Base-by-base conservation (phyloP, 2,797 vertebrate genomes). In the Syncerus caffer region DNA sequence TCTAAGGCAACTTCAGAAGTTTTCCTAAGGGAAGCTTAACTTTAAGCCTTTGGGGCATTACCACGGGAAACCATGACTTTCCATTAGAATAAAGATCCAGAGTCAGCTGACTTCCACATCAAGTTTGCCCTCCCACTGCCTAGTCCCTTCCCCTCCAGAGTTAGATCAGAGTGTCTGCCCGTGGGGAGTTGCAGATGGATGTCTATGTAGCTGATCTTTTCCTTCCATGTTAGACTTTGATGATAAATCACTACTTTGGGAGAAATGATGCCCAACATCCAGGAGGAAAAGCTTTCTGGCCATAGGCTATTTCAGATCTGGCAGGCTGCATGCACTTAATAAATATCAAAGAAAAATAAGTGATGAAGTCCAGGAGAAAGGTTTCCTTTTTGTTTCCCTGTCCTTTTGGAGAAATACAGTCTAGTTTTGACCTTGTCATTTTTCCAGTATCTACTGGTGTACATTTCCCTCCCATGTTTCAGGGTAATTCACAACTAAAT, bases 291-390 rank as follows among this genome's bases (percentile, higher is more conserved):
- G 23, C 53, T 71, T 97, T 67, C 55, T 78, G 27, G 34, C 7
- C 53, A 31, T 53, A 76, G 50, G 58, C 31, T 95, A 31, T 85
- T 93, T 97, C 60, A 92, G 62, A 93, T 23, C 80, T 89, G 85
- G 83, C 21, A 29, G 78, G 62, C 78, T 85, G 25, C 4, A 2
- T 88, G 31, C 34, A 89, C 45, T 93, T 96, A 92, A 62, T 85
- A 96, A 85, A 86, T 6, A 95, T 91, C 53, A 74, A 96, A 87
- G 82, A 74, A 82, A 92, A 91, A n/a, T 51, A 82, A 86, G 27
- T 42, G 50, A 60, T 91, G 47, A 85, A 47, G 23, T 62, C 80
- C 84, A 90, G 4, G 78, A 74, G 62, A 95, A 79, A 76, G 14
- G 6, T 83, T 97, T 90, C 21, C 27, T 67, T 23, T 11, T 91